phyloP scores from a whole-genome alignment of 2,797 vertebrate genomes.

The Potorous gilbertii region DNA sequence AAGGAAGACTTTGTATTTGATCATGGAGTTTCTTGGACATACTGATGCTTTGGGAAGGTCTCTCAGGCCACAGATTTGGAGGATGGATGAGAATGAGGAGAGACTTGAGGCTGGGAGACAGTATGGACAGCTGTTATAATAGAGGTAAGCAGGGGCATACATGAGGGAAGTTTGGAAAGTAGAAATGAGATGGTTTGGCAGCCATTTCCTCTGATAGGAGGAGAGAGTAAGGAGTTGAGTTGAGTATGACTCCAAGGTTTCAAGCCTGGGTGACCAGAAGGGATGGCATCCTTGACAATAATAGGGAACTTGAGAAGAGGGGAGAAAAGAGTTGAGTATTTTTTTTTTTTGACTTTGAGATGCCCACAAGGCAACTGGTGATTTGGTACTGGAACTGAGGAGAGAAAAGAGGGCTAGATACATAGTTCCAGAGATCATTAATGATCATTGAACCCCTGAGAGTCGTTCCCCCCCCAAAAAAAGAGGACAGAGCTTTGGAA shows the following conservation, averaged over 20 bases:
- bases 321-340: background rate
- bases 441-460: background rate
- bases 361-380: background rate
- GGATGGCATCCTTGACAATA: background rate
- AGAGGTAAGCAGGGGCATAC: background rate
- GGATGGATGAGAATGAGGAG: background rate
- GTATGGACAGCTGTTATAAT: background rate
- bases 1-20: background rate
- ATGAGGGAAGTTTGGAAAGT: background rate
- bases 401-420: background rate
- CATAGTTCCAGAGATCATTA: background rate
- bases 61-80: background rate
- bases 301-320: background rate
- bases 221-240: background rate
- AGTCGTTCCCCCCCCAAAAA: background rate
- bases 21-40: background rate
- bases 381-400: background rate
- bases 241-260: background rate
- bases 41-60: background rate
- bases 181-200: background rate
- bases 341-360: background rate
- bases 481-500: background rate
- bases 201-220: background rate
- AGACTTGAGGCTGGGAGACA: background rate
- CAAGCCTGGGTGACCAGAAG: background rate